Conservation (phyloP, 92 coral and sea anemone genomes). For the Anthopleura xanthogrammica region DNA sequence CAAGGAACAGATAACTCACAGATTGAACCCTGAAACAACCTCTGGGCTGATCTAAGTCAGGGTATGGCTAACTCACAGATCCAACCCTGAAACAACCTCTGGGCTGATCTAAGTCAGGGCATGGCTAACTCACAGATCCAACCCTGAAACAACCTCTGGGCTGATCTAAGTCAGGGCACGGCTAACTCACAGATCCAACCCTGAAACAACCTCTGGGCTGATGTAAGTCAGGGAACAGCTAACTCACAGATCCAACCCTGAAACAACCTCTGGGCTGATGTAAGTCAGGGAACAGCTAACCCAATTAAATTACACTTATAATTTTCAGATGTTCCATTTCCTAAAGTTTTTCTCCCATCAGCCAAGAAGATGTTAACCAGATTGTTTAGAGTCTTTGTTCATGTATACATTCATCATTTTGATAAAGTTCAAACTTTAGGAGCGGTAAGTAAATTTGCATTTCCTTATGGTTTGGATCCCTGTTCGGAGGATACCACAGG, state of each 20-base stretch:
- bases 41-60: too few species aligned
- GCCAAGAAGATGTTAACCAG: constrained; percentile 95
- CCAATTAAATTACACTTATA: background rate
- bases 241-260: too few species aligned
- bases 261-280: too few species aligned
- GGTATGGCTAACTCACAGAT: too few species aligned
- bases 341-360: constrained; percentile 78
- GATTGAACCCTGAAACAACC: background rate
- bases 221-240: too few species aligned
- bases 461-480: background rate
- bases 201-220: too few species aligned
- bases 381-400: constrained; percentile 96
- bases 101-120: too few species aligned
- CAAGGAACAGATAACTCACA: too few species aligned
- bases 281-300: background rate
- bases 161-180: too few species aligned
- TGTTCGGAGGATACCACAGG: constrained; percentile 7
- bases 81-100: background rate
- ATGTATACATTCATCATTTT: constrained; percentile 98
- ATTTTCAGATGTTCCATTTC: constrained; percentile 89
- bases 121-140: too few species aligned
- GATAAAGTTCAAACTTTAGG: constrained; percentile 74
- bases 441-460: constrained; percentile 69
- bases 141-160: background rate
- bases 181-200: too few species aligned